phyloP scores from a whole-genome alignment of 2,113 vertebrate genomes.

The Psittacara wagleri region DNA sequence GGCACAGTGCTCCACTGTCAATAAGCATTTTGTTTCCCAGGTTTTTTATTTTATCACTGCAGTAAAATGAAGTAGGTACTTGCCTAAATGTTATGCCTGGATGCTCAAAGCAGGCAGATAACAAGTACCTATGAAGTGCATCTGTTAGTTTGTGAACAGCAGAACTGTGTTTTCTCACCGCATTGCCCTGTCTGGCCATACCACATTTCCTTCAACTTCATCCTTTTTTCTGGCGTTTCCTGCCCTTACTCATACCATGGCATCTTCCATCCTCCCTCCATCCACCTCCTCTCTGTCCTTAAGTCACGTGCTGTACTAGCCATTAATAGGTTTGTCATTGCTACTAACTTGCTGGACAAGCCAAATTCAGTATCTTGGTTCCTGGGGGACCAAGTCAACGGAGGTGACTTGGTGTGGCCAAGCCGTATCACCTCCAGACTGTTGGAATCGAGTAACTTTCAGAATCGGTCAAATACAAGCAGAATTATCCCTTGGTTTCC shows the following conservation, averaged over 20 bases:
- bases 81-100: background rate
- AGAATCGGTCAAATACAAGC: background rate
- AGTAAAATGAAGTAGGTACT: background rate
- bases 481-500: background rate
- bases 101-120: background rate
- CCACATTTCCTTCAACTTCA: background rate
- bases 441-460: background rate
- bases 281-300: background rate
- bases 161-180: background rate
- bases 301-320: background rate
- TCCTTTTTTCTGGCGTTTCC: background rate
- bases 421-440: background rate
- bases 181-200: background rate
- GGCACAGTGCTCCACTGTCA: background rate
- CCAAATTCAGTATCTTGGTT: background rate
- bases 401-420: background rate
- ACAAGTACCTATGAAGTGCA: background rate
- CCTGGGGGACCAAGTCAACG: background rate
- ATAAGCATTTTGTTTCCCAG: background rate
- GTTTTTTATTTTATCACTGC: background rate
- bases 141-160: background rate
- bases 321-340: background rate
- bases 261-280: background rate
- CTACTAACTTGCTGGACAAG: background rate
- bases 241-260: background rate